Percentiles rank a stretch among this genome's conserved stretches.
phyloP scores from a whole-genome alignment of 1,140 invertebrate species.

The Pygmarrhopalites habei region DNA sequence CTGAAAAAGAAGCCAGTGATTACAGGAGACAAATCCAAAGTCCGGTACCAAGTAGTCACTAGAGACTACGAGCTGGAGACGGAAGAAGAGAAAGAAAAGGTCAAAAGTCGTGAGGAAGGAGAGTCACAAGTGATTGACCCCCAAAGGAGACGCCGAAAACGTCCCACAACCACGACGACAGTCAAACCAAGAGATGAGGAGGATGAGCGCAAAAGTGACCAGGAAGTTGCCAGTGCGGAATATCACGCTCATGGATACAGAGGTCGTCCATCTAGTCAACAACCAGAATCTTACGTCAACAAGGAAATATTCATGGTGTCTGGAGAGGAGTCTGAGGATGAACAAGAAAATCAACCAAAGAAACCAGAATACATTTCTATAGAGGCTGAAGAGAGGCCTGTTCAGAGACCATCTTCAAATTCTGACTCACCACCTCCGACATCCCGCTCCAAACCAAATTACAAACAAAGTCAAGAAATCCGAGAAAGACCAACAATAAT shows the following conservation, averaged over 20 bases:
- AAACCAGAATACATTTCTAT: not conserved
- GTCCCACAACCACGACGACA: no score
- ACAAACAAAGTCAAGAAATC: not conserved
- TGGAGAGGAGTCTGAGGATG: constrained; percentile 21
- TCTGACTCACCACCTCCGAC: no score
- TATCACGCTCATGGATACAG: not conserved
- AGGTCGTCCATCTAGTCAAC: not conserved
- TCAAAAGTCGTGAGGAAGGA: not conserved
- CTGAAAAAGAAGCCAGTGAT: not conserved
- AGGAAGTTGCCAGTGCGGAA: not conserved
- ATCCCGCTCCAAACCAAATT: not conserved
- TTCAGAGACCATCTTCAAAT: no score
- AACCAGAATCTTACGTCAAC: constrained; percentile 23
- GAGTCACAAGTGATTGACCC: no score
- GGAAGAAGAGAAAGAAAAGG: not conserved
- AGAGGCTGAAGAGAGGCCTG: no score
- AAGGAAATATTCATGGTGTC: constrained; percentile 29
- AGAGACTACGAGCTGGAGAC: not conserved
- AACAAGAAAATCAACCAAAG: not conserved
- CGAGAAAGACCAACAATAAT: not conserved
- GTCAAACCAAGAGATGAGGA: no score
- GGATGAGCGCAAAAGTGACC: not conserved
- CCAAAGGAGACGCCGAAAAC: no score
- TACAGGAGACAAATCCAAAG: not conserved
- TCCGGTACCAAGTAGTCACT: not conserved